Base-by-base conservation (phyloP, 2,888 invertebrate species). In the Dryomyza anilis region DNA sequence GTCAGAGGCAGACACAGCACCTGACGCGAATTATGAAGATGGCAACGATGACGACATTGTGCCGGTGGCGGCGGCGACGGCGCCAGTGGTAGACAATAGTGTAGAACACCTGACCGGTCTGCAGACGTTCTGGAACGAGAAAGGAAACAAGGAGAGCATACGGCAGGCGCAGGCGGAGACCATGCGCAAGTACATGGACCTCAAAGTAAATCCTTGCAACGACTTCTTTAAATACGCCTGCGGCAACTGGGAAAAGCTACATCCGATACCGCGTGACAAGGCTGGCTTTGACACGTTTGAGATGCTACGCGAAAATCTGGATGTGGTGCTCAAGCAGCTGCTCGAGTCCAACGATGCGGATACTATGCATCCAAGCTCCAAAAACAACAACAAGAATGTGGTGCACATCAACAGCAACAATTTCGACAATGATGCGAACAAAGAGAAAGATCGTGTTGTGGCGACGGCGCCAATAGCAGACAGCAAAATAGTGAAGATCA, bases 201-300 rank as follows among this genome's bases (percentile, higher is more conserved):
- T 80, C 1, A 85, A 84, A 27, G 87, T 87, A 0, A 88, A 93
- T 77, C 94, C 94, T 0, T 94, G 94, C 77, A 85, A 88, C 5
- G 93, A 94, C 78, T 94, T 94, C 78, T 94, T 93, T 78, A 89
- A 91, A 74, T 95, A 89, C 74, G 91, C 94, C 0, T 95, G 91
- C 78, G 95, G 95, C 1, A 93, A 93, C 74, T 95, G 95, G 95
- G 88, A 90, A 33, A 87, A 88, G 58, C 85, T 89, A 46, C 93
- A 95, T 82, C 92, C 93, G 0, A 93, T 96, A 75, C 96, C 96
- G 2, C 90, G 92, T 58, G 95, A 95, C 75, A 92, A 94, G 83
- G 90, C 93, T 6, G 90, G 91, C 76, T 95, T 92, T 81, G 95
- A 95, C 73, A 95, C 94, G 0, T 96, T 96, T 80, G 94, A 94